Percentiles rank a stretch among this genome's conserved stretches.
phyloP scores from a whole-genome alignment of 1,140 invertebrate species.

The Zaprionus vittiger region DNA sequence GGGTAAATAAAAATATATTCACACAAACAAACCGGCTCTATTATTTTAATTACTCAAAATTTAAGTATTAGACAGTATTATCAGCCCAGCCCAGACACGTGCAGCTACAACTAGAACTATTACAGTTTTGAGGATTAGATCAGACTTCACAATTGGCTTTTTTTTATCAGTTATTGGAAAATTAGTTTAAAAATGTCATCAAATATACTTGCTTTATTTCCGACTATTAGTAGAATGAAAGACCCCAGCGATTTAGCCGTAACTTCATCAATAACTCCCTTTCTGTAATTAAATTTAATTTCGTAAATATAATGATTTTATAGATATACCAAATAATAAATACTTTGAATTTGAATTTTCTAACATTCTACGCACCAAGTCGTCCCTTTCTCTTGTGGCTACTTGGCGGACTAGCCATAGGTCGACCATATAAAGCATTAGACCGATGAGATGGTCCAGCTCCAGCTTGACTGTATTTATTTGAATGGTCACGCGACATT shows the following conservation, averaged over 20 bases:
- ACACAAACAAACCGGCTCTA: not conserved
- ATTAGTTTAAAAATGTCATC: too few relatives aligned
- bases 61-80: not conserved
- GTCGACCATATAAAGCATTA: not conserved
- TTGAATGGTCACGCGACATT: not conserved
- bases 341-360: not conserved
- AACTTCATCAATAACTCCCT: not conserved
- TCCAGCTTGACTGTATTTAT: not conserved
- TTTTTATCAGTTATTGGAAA: not conserved
- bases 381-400: not conserved
- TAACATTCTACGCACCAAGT: not conserved
- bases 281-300: not conserved
- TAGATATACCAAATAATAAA: not conserved
- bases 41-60: constrained; percentile 2
- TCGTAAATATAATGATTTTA: not conserved
- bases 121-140: not conserved
- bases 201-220: too few relatives aligned
- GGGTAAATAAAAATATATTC: not conserved
- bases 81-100: not conserved
- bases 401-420: not conserved
- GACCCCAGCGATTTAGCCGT: not conserved
- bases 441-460: not conserved
- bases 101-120: not conserved
- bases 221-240: not conserved
- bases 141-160: not conserved